Evolutionary conservation across 1,140 invertebrate species (phyloP).

Genomic region (Pseudomyrmex concolor): DNA sequence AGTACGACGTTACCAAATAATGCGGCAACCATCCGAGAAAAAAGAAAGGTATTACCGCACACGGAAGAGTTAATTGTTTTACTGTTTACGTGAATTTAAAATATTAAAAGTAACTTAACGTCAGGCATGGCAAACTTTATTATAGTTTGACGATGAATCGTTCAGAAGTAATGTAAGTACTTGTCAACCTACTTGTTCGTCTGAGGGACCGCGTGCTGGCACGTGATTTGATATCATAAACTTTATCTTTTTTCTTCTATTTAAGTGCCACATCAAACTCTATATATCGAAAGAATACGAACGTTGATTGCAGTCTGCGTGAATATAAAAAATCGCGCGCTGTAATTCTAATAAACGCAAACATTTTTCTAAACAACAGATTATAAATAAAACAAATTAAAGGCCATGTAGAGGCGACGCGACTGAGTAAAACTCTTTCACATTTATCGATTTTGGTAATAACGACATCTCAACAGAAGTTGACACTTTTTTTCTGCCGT

Average conservation of each 20-base stretch:
- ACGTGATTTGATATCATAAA: conserved; percentile 36
- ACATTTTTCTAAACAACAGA: no score
- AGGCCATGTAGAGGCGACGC: no score
- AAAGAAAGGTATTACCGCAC: no score
- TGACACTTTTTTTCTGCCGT: no score
- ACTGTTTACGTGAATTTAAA: neutral
- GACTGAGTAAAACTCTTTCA: no score
- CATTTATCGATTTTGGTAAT: no score
- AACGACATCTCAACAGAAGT: no score
- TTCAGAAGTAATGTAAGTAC: conserved; percentile 26
- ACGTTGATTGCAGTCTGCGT: neutral
- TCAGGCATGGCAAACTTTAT: conserved; percentile 16
- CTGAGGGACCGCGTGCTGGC: conserved; percentile 2
- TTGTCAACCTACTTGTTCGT: conserved; percentile 42
- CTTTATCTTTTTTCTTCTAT: neutral
- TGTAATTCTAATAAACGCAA: neutral
- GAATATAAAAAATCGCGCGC: neutral
- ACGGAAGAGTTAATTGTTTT: neutral
- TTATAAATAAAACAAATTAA: no score
- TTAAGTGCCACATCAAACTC: neutral
- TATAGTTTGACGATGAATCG: conserved; percentile 5
- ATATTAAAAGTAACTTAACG: conserved; percentile 24
- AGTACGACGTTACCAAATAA: conserved; percentile 30
- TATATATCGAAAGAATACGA: neutral
- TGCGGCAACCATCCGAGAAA: neutral